phyloP scores from a whole-genome alignment of 1,140 invertebrate genomes.

The Drosophila mojavensis region DNA sequence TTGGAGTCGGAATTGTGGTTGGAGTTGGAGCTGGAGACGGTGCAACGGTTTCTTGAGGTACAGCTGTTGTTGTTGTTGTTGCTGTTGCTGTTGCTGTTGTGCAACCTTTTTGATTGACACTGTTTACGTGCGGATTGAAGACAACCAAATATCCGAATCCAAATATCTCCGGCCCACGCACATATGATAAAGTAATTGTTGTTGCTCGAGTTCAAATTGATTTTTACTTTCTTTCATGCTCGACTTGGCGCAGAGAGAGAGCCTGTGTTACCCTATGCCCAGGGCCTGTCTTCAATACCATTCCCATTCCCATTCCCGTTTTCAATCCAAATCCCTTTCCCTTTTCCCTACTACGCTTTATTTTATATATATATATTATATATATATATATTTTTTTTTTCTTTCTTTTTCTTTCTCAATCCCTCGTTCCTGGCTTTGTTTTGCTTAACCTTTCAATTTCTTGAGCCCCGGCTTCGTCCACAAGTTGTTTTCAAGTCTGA shows the following conservation, averaged over 20 bases:
- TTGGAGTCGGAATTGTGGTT: too few species aligned
- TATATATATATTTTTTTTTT: background rate
- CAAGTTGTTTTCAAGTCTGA: slow-evolving; percentile 39
- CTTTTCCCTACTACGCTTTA: slow-evolving; percentile 15
- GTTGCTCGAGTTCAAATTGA: slow-evolving; percentile 77
- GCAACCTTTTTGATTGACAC: slow-evolving; percentile 77
- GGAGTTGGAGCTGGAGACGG: slow-evolving; percentile 10
- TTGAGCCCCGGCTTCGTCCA: slow-evolving; percentile 39
- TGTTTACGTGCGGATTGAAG: slow-evolving; percentile 59
- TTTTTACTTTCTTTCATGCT: slow-evolving; percentile 77
- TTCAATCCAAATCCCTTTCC: slow-evolving; percentile 13
- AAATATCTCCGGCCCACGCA: slow-evolving; percentile 50
- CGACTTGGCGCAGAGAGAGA: slow-evolving; percentile 22
- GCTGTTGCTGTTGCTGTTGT: slow-evolving; percentile 39
- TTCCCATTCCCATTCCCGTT: background rate
- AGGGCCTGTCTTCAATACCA: slow-evolving; percentile 1
- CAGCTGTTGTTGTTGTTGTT: background rate
- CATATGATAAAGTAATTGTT: slow-evolving; percentile 79
- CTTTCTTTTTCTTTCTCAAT: slow-evolving; percentile 4
- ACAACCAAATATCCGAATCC: slow-evolving; percentile 48
- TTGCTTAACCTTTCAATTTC: slow-evolving; percentile 75
- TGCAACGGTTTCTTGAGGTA: slow-evolving; percentile 57
- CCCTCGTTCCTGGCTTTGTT: slow-evolving; percentile 53
- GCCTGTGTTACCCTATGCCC: background rate
- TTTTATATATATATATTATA: slow-evolving; percentile 2